Percentiles rank a stretch among this genome's conserved stretches.
Conservation (phyloP, 2,797 vertebrate genomes). For the Okamejei kenojei region DNA sequence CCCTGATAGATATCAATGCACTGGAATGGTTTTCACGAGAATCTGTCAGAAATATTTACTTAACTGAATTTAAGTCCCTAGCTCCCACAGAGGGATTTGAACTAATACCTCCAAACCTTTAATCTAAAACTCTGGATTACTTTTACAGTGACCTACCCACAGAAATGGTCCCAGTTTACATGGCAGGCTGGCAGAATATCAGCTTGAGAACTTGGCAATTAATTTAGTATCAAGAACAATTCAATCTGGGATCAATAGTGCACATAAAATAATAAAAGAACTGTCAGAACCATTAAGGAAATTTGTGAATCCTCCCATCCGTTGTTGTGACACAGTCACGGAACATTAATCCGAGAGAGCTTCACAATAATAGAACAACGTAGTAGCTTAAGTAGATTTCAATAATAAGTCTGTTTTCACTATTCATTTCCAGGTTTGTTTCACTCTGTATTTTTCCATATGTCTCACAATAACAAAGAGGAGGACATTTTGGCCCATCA, state of each 20-base stretch:
- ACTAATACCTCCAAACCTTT: too few relatives aligned
- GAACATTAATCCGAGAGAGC: neutral
- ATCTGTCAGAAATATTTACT: too few relatives aligned
- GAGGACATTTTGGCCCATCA: too few relatives aligned
- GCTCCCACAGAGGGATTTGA: too few relatives aligned
- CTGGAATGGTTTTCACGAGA: too few relatives aligned
- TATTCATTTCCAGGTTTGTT: neutral
- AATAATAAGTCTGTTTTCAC: constrained; percentile 22
- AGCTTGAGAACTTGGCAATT: neutral
- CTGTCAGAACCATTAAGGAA: neutral
- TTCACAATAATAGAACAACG: neutral
- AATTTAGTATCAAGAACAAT: constrained; percentile 25
- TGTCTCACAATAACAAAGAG: too few relatives aligned
- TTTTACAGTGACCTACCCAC: too few relatives aligned
- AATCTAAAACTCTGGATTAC: too few relatives aligned
- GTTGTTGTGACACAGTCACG: neutral
- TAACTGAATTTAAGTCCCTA: too few relatives aligned
- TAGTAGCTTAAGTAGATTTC: neutral
- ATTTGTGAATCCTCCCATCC: neutral
- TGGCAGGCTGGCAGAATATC: neutral
- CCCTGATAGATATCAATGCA: too few relatives aligned
- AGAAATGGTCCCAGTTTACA: too few relatives aligned
- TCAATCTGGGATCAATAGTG: neutral
- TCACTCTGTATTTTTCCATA: neutral
- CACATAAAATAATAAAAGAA: neutral